A percentile compares a stretch with the other conserved stretches of the same genome.
These are phyloP conservation scores for Drosophila pseudoobscura DNA, from an alignment of 1,140 invertebrate genomes.

Conservation along the genomic window DNA sequence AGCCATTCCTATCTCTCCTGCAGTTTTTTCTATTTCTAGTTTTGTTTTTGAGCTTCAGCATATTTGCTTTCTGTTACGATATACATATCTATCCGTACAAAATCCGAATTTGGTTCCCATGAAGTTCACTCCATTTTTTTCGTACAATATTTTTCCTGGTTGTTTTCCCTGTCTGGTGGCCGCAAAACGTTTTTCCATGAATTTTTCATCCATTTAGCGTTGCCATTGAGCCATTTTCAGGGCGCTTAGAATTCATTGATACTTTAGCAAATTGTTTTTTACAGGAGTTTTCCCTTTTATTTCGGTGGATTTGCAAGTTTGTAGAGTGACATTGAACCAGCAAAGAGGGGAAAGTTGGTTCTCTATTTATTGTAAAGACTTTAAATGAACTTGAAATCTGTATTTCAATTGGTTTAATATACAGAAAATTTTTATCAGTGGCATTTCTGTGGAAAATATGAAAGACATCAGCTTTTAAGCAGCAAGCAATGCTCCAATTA, in stretches of 20 bases:
- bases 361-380: neutral
- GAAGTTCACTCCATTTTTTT: constrained; percentile 25
- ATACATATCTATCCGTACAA: neutral
- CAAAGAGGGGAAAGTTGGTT: neutral
- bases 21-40: constrained; percentile 33
- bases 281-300: constrained; percentile 27
- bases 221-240: constrained; percentile 66
- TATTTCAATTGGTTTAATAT: no score
- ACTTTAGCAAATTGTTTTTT: constrained; percentile 69
- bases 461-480: no score
- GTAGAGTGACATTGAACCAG: constrained; percentile 58
- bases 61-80: constrained; percentile 62
- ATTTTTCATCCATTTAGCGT: constrained; percentile 75
- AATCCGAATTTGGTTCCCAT: constrained; percentile 8
- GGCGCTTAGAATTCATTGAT: constrained; percentile 77
- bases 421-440: no score
- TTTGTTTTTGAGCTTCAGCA: constrained; percentile 42
- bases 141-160: constrained; percentile 31
- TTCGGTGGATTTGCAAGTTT: neutral
- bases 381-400: neutral
- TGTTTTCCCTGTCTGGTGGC: constrained; percentile 54
- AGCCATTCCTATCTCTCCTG: constrained; percentile 18
- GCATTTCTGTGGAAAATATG: no score
- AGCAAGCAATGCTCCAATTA: no score
- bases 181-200: constrained; percentile 72